phyloP scores from a whole-genome alignment of 2,113 vertebrate genomes.

The Hucho hucho region DNA sequence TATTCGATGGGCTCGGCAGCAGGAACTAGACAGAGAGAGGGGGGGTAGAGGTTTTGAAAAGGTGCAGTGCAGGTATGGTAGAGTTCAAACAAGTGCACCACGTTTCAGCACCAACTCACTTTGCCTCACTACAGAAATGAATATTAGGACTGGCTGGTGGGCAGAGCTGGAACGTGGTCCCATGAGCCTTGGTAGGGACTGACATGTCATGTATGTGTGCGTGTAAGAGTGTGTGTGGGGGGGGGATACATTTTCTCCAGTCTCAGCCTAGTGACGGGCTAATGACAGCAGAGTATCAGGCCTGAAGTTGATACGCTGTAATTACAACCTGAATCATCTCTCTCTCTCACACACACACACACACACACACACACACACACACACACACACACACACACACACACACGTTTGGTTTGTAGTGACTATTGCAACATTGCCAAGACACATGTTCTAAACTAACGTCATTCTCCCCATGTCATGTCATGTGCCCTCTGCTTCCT shows the following conservation, averaged over 20 bases:
- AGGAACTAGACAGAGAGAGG: slow-evolving; percentile 76
- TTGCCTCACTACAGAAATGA: too few species aligned
- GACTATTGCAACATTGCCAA: too few species aligned
- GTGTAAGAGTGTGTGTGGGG: not conserved
- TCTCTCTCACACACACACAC: slow-evolving; percentile 40
- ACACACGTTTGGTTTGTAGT: not conserved
- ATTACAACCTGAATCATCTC: slow-evolving; percentile 67
- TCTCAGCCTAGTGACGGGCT: slow-evolving; percentile 29
- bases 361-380: slow-evolving; percentile 23
- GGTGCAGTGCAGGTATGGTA: not conserved
- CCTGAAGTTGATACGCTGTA: slow-evolving; percentile 64
- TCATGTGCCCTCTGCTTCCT: too few species aligned
- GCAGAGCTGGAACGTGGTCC: not conserved
- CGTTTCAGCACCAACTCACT: not conserved
- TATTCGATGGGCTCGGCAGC: slow-evolving; percentile 97
- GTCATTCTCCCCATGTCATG: too few species aligned
- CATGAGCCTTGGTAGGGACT: not conserved
- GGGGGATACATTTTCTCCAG: slow-evolving; percentile 26
- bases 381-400: slow-evolving; percentile 28
- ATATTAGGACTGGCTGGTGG: too few species aligned
- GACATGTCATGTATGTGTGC: not conserved
- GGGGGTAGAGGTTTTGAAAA: not conserved
- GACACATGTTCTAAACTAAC: too few species aligned
- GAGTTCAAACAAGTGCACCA: not conserved
- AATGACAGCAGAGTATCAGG: slow-evolving; percentile 73